Percentiles rank a stretch among this genome's conserved stretches.
Conservation (phyloP, 1,140 invertebrate genomes). For the Pomacea maculata region DNA sequence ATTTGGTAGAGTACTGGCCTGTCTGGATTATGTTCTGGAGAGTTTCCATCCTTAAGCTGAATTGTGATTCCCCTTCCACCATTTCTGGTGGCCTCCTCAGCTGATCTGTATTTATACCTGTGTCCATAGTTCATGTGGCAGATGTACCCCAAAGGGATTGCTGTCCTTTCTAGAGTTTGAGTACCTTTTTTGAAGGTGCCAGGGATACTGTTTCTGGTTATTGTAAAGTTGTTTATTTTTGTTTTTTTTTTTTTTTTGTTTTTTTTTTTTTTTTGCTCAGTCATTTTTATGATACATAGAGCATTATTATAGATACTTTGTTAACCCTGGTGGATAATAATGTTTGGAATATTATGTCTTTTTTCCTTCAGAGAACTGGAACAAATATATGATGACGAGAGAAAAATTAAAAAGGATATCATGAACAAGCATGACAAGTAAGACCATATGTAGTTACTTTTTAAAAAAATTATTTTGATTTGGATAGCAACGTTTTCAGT, state of each 20-base stretch:
- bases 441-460: conserved; percentile 6
- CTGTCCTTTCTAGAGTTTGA: neutral
- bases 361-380: conserved; percentile 53
- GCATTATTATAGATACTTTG: no score
- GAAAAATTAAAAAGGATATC: conserved; percentile 45
- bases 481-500: no score
- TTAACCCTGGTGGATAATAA: no score
- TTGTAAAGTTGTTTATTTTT: neutral
- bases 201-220: no score
- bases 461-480: neutral
- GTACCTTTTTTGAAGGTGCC: neutral
- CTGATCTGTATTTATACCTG: no score
- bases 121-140: no score
- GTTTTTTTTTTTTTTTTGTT: neutral
- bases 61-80: no score
- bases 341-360: neutral
- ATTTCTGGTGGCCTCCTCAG: no score
- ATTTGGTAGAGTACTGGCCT: no score
- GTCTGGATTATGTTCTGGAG: no score
- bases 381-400: conserved; percentile 58
- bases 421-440: conserved; percentile 54
- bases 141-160: no score
- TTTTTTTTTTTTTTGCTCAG: neutral
- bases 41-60: no score
- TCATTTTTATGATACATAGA: neutral